phyloP scores from a whole-genome alignment of 2,888 invertebrate genomes.

The Sinohyriopsis cumingii region DNA sequence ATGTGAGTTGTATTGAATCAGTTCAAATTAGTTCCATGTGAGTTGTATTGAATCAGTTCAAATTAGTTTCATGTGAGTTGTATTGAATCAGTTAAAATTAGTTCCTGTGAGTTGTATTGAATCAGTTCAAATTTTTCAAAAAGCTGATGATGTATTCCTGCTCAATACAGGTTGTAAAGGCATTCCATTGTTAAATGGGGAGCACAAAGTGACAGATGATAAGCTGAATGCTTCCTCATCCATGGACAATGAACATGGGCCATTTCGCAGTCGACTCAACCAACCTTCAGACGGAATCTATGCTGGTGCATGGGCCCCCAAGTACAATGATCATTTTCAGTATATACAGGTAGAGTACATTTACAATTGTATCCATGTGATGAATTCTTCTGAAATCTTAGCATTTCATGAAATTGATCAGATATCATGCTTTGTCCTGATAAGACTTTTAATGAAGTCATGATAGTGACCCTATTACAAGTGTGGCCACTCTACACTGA shows the following conservation, averaged over 20 bases:
- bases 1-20: too few species aligned
- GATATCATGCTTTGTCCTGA: background rate
- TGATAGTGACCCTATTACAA: background rate
- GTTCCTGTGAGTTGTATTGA: too few species aligned
- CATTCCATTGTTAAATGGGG: conserved; percentile 42
- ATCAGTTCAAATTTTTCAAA: too few species aligned
- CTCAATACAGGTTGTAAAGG: conserved; percentile 40
- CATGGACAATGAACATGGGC: conserved; percentile 38
- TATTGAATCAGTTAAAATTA: too few species aligned
- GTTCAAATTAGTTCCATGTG: too few species aligned
- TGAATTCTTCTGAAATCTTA: too few species aligned
- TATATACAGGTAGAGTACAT: conserved; percentile 44
- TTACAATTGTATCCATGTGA: background rate
- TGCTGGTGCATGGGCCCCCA: conserved; percentile 51
- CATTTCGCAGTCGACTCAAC: conserved; percentile 47
- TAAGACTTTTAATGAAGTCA: background rate
- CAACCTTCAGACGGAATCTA: conserved; percentile 39
- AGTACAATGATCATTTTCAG: conserved; percentile 41
- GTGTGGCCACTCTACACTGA: too few species aligned
- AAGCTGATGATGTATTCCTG: too few species aligned
- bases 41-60: too few species aligned
- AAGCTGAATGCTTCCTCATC: conserved; percentile 48
- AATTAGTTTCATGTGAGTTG: too few species aligned
- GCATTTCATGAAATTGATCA: too few species aligned
- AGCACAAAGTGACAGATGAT: conserved; percentile 40